Evolutionary conservation across 2,113 vertebrate genomes (phyloP), one percentile per base, ranked within the genome.

Genomic region (Cebidichthys violaceus): DNA sequence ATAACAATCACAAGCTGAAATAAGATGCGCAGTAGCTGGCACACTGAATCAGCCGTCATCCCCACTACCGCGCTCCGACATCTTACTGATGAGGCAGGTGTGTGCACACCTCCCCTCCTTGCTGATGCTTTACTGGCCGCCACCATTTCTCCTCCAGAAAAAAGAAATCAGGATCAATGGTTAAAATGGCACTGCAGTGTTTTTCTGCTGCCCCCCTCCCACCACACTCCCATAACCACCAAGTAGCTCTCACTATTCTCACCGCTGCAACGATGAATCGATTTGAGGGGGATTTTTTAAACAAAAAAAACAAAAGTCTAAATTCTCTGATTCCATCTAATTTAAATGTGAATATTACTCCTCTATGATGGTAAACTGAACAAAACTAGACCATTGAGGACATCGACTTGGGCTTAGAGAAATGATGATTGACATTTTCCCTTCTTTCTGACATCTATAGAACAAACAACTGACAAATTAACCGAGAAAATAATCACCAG

Each of bases 1-100:
- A 59, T 33, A 67, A 65, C 83, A 71, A 70, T 80, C 69, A 83
- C 74, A 31, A 50, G 65, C 65, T 78, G 64, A 67, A 87, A 77
- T 79, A 74, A 90, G 89, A 90, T 55, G 73, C 87, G 81, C 68
- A 78, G 75, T 55, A 37, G 71, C 75, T 79, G 81, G 57, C 60
- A 50, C 2, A 24, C 29, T 43, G 62, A 81, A 77, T 79, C 87
- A 82, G 76, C 79, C 70, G 4, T 78, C 86, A 90, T 81, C 78
- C 64, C 82, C 75, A 6, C 66, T 50, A 60, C 82, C 79, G 69
- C 72, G 62, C 65, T n/a, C 66, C 70, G 55, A 76, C 77, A 70
- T 87, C 74, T 76, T 50, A 80, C 84, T 78, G 75, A 83, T 69
- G 57, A 83, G 70, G 74, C 33, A 72, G 50, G 61, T 50, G 64